These are phyloP conservation scores for Cepaea nemoralis DNA, from an alignment of 1,140 invertebrate species.

Conservation along the genomic window DNA sequence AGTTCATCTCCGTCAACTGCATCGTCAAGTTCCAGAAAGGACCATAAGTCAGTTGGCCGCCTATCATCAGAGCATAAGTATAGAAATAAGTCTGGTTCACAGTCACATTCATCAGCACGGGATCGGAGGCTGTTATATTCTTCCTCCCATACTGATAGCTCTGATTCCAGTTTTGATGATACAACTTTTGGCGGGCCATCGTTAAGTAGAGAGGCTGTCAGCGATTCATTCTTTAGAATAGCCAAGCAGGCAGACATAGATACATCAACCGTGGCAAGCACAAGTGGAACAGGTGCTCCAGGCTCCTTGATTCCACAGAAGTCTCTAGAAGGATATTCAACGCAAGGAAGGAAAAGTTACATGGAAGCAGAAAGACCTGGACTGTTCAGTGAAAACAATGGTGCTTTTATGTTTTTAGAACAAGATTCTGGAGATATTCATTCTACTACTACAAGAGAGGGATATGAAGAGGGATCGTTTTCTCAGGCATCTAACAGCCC, in stretches of 20 bases:
- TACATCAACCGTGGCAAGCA: not conserved
- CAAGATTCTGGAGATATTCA: slow-evolving; percentile 3
- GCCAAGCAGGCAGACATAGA: slow-evolving; percentile 3
- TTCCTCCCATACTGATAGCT: slow-evolving; percentile 11
- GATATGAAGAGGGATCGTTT: not conserved
- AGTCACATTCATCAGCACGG: not conserved
- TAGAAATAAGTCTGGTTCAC: not conserved
- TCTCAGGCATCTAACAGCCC: slow-evolving; percentile 6
- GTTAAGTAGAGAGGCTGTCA: slow-evolving; percentile 19
- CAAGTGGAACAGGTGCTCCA: not conserved
- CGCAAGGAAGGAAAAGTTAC: not conserved
- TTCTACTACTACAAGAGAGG: not conserved
- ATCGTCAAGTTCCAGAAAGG: not conserved
- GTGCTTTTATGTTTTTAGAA: slow-evolving; percentile 25
- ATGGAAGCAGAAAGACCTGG: slow-evolving; percentile 16
- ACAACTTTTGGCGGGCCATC: not conserved
- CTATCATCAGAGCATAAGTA: not conserved
- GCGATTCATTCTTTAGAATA: slow-evolving; percentile 2
- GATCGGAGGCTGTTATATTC: not conserved
- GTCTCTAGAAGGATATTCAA: not conserved
- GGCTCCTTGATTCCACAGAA: not conserved
- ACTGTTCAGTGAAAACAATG: slow-evolving; percentile 33
- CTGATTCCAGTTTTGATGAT: slow-evolving; percentile 39
- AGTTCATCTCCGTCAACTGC: not conserved
- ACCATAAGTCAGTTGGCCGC: not conserved